Conservation (phyloP, 2,888 invertebrate genomes). For the Eupsilia transversa region DNA sequence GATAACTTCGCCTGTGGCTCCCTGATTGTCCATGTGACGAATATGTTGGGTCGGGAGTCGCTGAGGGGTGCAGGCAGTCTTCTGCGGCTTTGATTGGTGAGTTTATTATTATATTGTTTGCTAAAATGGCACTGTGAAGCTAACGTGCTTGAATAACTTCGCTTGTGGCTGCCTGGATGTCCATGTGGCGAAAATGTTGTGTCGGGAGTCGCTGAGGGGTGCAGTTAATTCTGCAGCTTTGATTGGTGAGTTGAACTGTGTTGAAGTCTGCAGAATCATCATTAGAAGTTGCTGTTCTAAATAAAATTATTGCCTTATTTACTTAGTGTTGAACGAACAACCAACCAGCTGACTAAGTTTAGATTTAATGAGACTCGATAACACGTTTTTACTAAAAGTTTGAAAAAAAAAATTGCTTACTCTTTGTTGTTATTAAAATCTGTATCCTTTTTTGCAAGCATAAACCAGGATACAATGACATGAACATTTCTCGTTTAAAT, state of each 20-base stretch:
- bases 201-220: slow-evolving; percentile 96
- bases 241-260: slow-evolving; percentile 91
- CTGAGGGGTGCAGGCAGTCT: slow-evolving; percentile 95
- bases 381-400: too few species aligned
- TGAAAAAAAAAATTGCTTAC: too few species aligned
- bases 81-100: slow-evolving; percentile 96
- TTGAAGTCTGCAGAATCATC: too few species aligned
- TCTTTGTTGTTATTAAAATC: too few species aligned
- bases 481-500: too few species aligned
- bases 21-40: slow-evolving; percentile 93
- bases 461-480: neutral
- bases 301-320: too few species aligned
- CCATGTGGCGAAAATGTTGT: slow-evolving; percentile 92
- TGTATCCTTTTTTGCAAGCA: neutral
- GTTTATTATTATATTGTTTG: slow-evolving; percentile 25
- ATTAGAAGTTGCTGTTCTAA: too few species aligned
- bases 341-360: too few species aligned
- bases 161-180: slow-evolving; percentile 96
- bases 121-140: slow-evolving; percentile 47
- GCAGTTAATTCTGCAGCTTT: slow-evolving; percentile 94
- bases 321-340: too few species aligned
- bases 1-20: slow-evolving; percentile 98
- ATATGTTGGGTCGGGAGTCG: slow-evolving; percentile 94
- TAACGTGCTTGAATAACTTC: slow-evolving; percentile 98
- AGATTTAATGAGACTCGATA: too few species aligned